phyloP scores from a whole-genome alignment of 2,113 vertebrate species.

The Addax nasomaculatus region DNA sequence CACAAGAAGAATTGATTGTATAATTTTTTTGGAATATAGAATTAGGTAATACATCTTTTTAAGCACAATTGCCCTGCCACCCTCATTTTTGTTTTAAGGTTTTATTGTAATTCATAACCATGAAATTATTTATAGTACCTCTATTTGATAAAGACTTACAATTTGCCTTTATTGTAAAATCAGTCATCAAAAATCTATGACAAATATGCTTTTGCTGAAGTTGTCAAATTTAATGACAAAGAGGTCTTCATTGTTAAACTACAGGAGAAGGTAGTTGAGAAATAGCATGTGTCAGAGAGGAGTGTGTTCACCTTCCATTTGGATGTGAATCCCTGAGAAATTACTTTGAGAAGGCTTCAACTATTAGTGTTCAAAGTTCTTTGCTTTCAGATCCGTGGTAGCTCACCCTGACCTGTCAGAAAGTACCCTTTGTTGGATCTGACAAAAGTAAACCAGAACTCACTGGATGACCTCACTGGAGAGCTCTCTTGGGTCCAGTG shows the following conservation, averaged over 20 bases:
- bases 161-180: constrained; percentile 21
- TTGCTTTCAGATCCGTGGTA: neutral
- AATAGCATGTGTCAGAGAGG: neutral
- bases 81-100: neutral
- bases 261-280: neutral
- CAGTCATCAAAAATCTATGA: neutral
- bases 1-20: neutral
- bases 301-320: neutral
- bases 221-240: neutral
- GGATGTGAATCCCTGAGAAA: neutral
- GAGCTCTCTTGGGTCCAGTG: neutral
- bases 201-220: neutral
- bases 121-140: neutral
- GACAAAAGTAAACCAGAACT: neutral
- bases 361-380: neutral
- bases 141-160: neutral
- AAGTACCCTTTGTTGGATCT: neutral
- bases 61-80: neutral
- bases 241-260: neutral
- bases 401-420: neutral
- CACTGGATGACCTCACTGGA: neutral
- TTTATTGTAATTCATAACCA: neutral
- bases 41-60: neutral
- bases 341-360: neutral
- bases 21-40: neutral